Evolutionary conservation across 2,113 vertebrate genomes (phyloP), one percentile per base, ranked within the genome.

Genomic region (Atrichornis clamosus): DNA sequence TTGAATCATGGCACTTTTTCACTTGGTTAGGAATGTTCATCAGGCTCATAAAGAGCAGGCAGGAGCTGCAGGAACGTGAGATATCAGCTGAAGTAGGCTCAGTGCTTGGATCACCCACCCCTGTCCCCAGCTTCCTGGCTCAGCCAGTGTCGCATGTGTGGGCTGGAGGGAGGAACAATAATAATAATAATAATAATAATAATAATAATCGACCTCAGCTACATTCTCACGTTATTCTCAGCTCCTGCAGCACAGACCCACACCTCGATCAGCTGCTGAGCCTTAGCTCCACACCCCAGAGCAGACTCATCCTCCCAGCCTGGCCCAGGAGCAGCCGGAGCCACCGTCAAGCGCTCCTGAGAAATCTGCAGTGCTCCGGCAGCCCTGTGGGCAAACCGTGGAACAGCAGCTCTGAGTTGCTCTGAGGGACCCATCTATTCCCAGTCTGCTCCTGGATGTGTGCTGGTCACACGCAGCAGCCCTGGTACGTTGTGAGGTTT

Each of bases 141-240:
- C 60, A 55, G 46, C 21, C 75, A 41, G 26, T 2, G 18, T 10
- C 50, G 42, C 13, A 0, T 9, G 46, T 3, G 22, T 27, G 80
- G 87, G 53, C 49, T 16, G 42, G 32, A 42, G 37, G 28, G 22
- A 55, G 39, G n/a, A 55, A 4, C 5, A 9, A 11, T 3, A 1
- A 16, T n/a, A n/a, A n/a, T n/a, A n/a, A n/a, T 41, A 41, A 41
- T 41, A 41, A 41, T 41, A 41, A 41, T 41, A 41, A 41, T 41
- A 41, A 41, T 41, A 41, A 41, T 41, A 41, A 41, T 41, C 39
- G 9, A 15, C 23, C 27, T 13, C 37, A 8, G 16, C n/a, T 74
- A 3, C 10, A n/a, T 30, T 20, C 22, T 17, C 30, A 0, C 4
- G 0, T 14, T 11, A 0, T 21, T 27, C 37, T 10, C 42, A 7